Base-by-base conservation (phyloP, 2,797 vertebrate species). In the Xiphorhynchus erythropygius region DNA sequence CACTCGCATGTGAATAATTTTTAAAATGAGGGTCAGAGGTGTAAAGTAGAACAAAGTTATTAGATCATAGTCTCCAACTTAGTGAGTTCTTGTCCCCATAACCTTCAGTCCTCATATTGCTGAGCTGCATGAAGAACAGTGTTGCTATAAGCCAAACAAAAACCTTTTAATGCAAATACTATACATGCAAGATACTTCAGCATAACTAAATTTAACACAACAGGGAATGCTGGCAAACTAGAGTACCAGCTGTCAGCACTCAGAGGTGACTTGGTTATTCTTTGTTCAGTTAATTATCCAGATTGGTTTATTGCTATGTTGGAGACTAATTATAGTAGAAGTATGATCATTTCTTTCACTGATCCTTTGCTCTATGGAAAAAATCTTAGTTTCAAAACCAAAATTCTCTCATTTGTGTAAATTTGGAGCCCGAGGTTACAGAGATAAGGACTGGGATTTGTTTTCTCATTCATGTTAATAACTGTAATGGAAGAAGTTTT, bases 271-370 rank as follows among this genome's bases (percentile, higher is more conserved):
- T 77, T 5, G 41, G 44, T 84, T 87, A 52, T 47, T 89, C 60
- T 83, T 84, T 85, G 33, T 91, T 96, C 82, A 53, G 49, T 84
- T 94, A 94, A 95, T 97, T 92, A 87, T 53, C 68, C 84, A 85
- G 84, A 87, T 93, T 83, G 79, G 44, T 85, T 85, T 60, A 46
- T n/a, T 83, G 79, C 10, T 84, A 16, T 68, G 24, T 23, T 55
- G 23, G 52, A 63, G 56, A 46, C 52, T 84, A 93, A 94, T 92
- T 91, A 84, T 11, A 68, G 33, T 28, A 41, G 37, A 83, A 93
- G 33, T 8, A 32, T 7, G 79, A 81, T 85, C 57, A 27, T 19
- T 89, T 69, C 47, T 94, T 85, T 74, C 68, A 62, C 30, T 0
- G 1, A 47, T 63, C n/a, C 22, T 67, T 77, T 39, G 11, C 18